A percentile compares a stretch with the other conserved stretches of the same genome.
Evolutionary conservation across 2,113 vertebrate genomes (phyloP).

Genomic region (Rhipidura dahli): DNA sequence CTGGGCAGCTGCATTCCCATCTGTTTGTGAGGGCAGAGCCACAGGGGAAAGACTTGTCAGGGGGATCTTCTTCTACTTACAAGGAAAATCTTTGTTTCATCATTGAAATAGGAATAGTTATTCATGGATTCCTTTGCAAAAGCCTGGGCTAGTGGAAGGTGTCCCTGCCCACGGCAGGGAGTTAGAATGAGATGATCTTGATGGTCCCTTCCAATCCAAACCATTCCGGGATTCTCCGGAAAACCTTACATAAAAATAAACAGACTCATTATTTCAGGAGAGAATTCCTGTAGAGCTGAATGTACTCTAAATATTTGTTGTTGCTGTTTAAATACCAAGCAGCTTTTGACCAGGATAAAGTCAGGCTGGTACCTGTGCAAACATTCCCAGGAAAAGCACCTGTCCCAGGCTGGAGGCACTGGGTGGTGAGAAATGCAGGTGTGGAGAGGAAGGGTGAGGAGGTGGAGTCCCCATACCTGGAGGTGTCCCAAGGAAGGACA

Average conservation of each 20-base stretch:
- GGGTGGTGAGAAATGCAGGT: neutral
- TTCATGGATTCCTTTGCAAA: neutral
- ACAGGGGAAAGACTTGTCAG: neutral
- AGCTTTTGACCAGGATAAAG: neutral
- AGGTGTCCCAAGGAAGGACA: accelerated
- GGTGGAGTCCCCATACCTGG: neutral
- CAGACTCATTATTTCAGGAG: neutral
- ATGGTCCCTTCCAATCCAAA: neutral
- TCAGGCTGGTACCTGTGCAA: neutral
- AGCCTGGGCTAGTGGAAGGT: neutral
- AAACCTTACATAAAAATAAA: neutral
- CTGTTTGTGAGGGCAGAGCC: neutral
- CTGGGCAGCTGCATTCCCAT: neutral
- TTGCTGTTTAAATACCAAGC: neutral
- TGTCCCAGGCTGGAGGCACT: neutral
- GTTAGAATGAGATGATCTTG: neutral
- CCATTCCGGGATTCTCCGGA: accelerated
- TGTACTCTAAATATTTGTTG: neutral
- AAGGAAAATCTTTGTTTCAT: neutral
- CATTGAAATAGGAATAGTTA: neutral
- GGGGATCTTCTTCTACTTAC: neutral
- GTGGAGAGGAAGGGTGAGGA: neutral
- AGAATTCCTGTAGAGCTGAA: neutral
- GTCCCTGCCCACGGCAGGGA: neutral
- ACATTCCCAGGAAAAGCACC: neutral